phyloP scores from a whole-genome alignment of 1,140 invertebrate genomes.

The Drosophila ercepeae region DNA sequence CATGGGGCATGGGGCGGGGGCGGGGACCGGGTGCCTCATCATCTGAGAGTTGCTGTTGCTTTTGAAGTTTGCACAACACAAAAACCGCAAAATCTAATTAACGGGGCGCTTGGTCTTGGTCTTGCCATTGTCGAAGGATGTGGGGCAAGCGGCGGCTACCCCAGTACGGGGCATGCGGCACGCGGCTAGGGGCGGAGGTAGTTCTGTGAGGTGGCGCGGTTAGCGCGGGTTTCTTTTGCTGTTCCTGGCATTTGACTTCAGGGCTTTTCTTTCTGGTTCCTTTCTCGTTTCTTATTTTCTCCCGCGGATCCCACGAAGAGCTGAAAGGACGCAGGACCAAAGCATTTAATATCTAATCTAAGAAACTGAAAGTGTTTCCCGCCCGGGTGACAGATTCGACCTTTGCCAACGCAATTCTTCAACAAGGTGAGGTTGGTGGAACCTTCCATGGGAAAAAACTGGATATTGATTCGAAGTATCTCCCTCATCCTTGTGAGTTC shows the following conservation, averaged over 20 bases:
- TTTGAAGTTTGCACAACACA: slow-evolving; percentile 82
- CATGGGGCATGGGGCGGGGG: no score
- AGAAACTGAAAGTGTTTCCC: slow-evolving; percentile 63
- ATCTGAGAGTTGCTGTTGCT: slow-evolving; percentile 62
- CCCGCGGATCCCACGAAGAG: slow-evolving; percentile 3
- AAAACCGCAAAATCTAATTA: slow-evolving; percentile 82
- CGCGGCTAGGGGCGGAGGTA: slow-evolving; percentile 14
- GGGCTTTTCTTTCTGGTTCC: slow-evolving; percentile 27
- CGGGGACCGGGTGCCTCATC: slow-evolving; percentile 14
- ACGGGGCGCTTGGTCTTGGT: slow-evolving; percentile 72
- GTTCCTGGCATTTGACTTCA: slow-evolving; percentile 63
- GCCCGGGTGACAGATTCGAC: slow-evolving; percentile 25
- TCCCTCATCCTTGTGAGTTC: no score
- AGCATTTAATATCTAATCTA: slow-evolving; percentile 43
- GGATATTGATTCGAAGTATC: neutral
- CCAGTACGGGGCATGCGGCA: neutral
- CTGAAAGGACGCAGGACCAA: neutral
- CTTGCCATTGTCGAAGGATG: slow-evolving; percentile 49
- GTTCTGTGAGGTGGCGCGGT: slow-evolving; percentile 54
- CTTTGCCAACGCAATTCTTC: neutral
- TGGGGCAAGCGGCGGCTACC: neutral
- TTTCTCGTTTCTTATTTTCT: slow-evolving; percentile 6
- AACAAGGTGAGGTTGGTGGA: slow-evolving; percentile 2
- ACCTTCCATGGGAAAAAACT: neutral
- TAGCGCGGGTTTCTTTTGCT: slow-evolving; percentile 56